Conservation (phyloP, 2,797 vertebrate species). For the Lates japonicus region DNA sequence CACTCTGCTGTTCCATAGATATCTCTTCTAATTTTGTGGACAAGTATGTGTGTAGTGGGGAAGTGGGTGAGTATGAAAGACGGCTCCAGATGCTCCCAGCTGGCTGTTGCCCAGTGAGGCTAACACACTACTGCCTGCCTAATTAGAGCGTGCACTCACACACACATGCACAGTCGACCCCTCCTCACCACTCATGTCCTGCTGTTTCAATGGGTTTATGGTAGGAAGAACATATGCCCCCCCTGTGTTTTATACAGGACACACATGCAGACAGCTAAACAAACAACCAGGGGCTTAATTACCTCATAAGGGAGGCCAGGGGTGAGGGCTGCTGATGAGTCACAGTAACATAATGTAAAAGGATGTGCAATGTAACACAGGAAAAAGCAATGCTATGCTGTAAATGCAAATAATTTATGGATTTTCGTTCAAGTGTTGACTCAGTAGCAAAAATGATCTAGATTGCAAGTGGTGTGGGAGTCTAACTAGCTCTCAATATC, state of each 20-base stretch:
- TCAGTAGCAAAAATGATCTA: conserved; percentile 30
- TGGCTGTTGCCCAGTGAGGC: conserved; percentile 82
- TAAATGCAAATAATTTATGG: conserved; percentile 23
- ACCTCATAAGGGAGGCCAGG: conserved; percentile 74
- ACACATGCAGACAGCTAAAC: conserved; percentile 83
- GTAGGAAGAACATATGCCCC: conserved; percentile 79
- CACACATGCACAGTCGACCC: conserved; percentile 57
- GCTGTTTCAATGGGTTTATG: conserved; percentile 80
- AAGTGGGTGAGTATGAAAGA: conserved; percentile 75
- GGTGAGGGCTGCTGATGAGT: conserved; percentile 71
- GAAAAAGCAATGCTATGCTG: conserved; percentile 28
- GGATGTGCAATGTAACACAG: conserved; percentile 26
- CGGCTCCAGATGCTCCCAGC: conserved; percentile 84
- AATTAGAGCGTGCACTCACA: conserved; percentile 77
- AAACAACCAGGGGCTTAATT: conserved; percentile 79
- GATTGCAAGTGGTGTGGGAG: conserved; percentile 26
- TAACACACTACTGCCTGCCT: conserved; percentile 80
- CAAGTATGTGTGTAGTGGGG: conserved; percentile 38
- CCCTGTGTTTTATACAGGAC: conserved; percentile 78
- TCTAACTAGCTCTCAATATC: conserved; percentile 34
- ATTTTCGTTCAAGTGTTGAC: conserved; percentile 49
- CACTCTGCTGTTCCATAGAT: conserved; percentile 61
- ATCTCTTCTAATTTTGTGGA: conserved; percentile 66
- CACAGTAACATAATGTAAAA: conserved; percentile 58
- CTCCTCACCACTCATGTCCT: conserved; percentile 69